Evolutionary conservation across 2,888 invertebrate genomes (phyloP).

Genomic region (Zaprionus obscuricornis): DNA sequence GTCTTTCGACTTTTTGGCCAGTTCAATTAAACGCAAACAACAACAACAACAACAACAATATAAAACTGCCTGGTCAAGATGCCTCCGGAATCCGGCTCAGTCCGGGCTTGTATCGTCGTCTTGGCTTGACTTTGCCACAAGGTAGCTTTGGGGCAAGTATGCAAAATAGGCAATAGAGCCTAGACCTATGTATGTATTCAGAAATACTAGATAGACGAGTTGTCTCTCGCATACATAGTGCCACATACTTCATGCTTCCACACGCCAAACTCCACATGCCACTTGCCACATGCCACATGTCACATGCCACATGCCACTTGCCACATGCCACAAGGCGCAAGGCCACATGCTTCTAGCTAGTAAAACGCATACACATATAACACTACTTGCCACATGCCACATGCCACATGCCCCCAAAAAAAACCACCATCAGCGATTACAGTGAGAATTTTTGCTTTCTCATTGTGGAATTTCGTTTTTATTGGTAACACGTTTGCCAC

Average conservation of each 20-base stretch:
- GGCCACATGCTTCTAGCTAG: too few relatives aligned
- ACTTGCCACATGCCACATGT: not conserved
- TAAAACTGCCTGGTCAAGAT: constrained; percentile 6
- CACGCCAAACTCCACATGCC: not conserved
- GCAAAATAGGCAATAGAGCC: constrained; percentile 50
- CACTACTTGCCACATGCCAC: not conserved
- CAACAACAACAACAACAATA: too few relatives aligned
- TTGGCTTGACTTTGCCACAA: constrained; percentile 24
- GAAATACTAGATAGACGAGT: constrained; percentile 31
- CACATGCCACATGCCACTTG: too few relatives aligned
- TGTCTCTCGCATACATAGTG: not conserved
- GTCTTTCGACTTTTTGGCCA: constrained; percentile 29
- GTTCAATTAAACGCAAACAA: constrained; percentile 38
- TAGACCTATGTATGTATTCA: not conserved
- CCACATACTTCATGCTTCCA: not conserved
- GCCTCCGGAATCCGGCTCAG: constrained; percentile 34
- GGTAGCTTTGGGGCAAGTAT: constrained; percentile 68
- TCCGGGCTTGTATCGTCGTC: not conserved
- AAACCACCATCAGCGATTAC: not conserved
- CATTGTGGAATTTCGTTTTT: constrained; percentile 70
- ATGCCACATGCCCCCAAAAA: not conserved
- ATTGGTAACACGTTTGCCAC: constrained; percentile 73
- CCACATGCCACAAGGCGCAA: too few relatives aligned
- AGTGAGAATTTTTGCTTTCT: constrained; percentile 29
- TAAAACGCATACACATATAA: not conserved